Evolutionary conservation across 2,113 vertebrate species (phyloP).

Genomic region (Todiramphus saurophagus): DNA sequence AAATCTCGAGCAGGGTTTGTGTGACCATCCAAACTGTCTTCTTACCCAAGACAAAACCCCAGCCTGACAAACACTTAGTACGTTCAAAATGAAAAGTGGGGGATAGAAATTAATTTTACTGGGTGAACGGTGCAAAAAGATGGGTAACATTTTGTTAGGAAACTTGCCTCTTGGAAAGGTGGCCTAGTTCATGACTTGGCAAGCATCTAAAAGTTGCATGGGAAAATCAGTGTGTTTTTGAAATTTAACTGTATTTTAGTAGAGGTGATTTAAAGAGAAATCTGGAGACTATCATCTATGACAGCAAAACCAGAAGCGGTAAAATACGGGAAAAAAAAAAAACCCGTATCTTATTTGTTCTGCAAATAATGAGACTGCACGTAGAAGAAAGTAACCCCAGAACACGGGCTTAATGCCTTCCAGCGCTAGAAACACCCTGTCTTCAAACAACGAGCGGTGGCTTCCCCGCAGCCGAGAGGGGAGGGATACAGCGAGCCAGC

Average conservation of each 20-base stretch:
- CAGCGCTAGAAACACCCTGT: fast-evolving
- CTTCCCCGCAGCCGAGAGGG: fast-evolving
- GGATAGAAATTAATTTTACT: not conserved
- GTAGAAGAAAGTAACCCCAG: not conserved
- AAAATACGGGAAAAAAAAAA: not conserved
- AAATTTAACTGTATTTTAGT: not conserved
- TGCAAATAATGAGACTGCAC: fast-evolving
- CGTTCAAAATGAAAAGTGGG: not conserved
- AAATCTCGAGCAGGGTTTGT: not conserved
- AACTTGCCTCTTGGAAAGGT: not conserved
- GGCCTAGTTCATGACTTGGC: not conserved
- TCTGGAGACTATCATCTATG: not conserved
- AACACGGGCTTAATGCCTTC: fast-evolving
- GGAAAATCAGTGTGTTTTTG: not conserved
- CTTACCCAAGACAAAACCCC: not conserved
- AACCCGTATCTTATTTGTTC: not conserved
- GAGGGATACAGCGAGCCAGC: fast-evolving
- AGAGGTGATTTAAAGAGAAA: not conserved
- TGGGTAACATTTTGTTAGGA: not conserved
- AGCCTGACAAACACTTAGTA: not conserved
- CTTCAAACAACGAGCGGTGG: fast-evolving
- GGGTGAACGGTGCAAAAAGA: not conserved
- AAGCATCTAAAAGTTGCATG: not conserved
- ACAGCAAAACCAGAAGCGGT: fast-evolving
- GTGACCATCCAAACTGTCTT: not conserved